Evolutionary conservation across 2,888 invertebrate genomes (phyloP).

Genomic region (Drosophila atripex): DNA sequence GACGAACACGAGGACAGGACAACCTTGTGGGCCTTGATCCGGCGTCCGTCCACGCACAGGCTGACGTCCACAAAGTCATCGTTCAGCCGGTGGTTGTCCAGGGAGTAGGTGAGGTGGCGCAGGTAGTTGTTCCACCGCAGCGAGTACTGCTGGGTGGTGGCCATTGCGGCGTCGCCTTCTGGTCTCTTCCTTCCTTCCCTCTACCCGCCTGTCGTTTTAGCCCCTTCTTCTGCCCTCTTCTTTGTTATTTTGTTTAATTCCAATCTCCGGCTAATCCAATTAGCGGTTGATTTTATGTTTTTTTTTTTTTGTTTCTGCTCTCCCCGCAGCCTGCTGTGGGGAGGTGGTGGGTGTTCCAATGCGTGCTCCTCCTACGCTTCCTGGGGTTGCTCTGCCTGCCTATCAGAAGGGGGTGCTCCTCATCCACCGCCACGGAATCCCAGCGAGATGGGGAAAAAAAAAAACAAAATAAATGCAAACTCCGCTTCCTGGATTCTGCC

Average conservation of each 20-base stretch:
- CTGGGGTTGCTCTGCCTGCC: background rate
- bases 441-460: background rate
- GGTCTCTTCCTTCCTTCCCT: background rate
- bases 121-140: constrained; percentile 94
- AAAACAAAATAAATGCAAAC: background rate
- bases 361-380: background rate
- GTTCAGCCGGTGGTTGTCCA: constrained; percentile 89
- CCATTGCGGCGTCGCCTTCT: constrained; percentile 81
- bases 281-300: background rate
- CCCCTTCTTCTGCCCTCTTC: background rate
- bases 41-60: constrained; percentile 92
- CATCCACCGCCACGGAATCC: background rate
- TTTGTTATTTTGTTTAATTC: background rate
- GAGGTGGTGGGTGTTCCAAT: too few relatives aligned
- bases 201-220: background rate
- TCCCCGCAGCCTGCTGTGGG: constrained; percentile 3
- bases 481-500: background rate
- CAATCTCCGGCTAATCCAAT: constrained; percentile 16
- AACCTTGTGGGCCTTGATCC: constrained; percentile 93
- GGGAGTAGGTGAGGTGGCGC: constrained; percentile 91
- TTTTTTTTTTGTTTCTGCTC: background rate
- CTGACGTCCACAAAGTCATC: constrained; percentile 93
- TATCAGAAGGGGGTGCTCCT: background rate
- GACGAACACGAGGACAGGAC: constrained; percentile 93
- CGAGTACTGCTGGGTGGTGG: constrained; percentile 91